Evolutionary conservation across 37 sponge, comb jelly and placozoan genomes (phyloP).

Genomic region (Agelas oroides): DNA sequence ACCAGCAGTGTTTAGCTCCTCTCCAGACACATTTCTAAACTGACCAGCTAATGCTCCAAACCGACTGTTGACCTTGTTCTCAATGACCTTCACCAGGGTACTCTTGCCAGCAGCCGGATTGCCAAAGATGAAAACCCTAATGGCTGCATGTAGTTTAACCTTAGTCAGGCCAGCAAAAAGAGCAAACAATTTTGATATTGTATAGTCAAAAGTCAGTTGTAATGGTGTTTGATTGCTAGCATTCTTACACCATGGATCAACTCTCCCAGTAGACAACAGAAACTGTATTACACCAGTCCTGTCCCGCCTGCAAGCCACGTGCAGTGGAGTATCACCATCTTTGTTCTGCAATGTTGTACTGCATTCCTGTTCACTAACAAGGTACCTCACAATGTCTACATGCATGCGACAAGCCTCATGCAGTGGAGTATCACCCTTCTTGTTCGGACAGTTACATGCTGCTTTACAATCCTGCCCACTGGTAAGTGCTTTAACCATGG

Average conservation of each 20-base stretch:
- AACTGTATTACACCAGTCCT: neutral
- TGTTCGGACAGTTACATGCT: too few relatives aligned
- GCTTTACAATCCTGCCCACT: too few relatives aligned
- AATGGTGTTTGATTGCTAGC: neutral
- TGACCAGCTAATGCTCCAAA: neutral
- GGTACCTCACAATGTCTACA: too few relatives aligned
- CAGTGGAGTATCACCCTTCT: too few relatives aligned
- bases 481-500: neutral
- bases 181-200: too few relatives aligned
- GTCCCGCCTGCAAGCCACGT: neutral
- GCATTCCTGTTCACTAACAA: too few relatives aligned
- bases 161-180: neutral
- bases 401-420: too few relatives aligned
- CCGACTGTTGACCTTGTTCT: neutral
- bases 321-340: neutral
- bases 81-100: constrained; percentile 28
- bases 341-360: too few relatives aligned
- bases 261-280: neutral
- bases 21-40: neutral
- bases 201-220: neutral
- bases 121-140: constrained; percentile 18
- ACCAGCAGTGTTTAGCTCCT: constrained; percentile 32
- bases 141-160: neutral
- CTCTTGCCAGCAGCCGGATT: constrained; percentile 43
- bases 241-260: neutral